A percentile compares a stretch with the other conserved stretches of the same genome.
These are phyloP conservation scores for Sesamia nonagrioides DNA, from an alignment of 1,140 invertebrate genomes.

Conservation along the genomic window DNA sequence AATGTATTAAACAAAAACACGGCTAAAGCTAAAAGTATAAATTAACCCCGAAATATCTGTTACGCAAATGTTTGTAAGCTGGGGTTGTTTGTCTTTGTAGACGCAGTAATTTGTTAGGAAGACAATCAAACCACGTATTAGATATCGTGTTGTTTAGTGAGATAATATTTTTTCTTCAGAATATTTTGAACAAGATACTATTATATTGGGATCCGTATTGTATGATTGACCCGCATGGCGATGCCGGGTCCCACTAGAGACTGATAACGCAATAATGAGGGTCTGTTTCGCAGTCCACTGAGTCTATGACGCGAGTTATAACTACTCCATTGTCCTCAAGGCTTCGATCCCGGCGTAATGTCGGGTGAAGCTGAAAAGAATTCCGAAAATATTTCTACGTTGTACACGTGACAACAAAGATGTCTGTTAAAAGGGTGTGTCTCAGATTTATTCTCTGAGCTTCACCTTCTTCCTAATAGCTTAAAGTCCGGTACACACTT, in stretches of 20 bases:
- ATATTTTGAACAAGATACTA: slow-evolving; percentile 9
- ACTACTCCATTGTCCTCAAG: slow-evolving; percentile 34
- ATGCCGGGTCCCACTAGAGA: slow-evolving; percentile 37
- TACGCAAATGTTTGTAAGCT: slow-evolving; percentile 35
- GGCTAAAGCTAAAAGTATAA: slow-evolving; percentile 31
- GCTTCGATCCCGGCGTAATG: slow-evolving; percentile 15
- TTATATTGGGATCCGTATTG: slow-evolving; percentile 20
- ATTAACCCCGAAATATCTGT: slow-evolving; percentile 39
- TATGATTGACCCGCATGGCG: slow-evolving; percentile 44
- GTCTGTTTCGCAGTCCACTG: slow-evolving; percentile 49
- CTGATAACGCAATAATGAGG: slow-evolving; percentile 53
- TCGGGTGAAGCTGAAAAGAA: slow-evolving; percentile 31
- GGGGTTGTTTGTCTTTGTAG: slow-evolving; percentile 31
- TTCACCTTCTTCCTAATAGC: slow-evolving; percentile 26
- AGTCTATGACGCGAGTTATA: slow-evolving; percentile 46
- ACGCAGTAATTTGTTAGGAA: slow-evolving; percentile 32
- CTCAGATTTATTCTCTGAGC: slow-evolving; percentile 21
- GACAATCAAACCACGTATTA: slow-evolving; percentile 32
- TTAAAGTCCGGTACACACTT: slow-evolving; percentile 6
- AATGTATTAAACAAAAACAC: slow-evolving; percentile 34
- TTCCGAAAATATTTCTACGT: slow-evolving; percentile 37
- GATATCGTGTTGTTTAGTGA: slow-evolving; percentile 6
- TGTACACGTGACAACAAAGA: slow-evolving; percentile 31
- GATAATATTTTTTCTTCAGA: slow-evolving; percentile 1
- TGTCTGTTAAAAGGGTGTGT: slow-evolving; percentile 36